Percentiles rank a stretch among this genome's conserved stretches.
phyloP scores from a whole-genome alignment of 1,140 invertebrate species.

The Drosophila willistoni region DNA sequence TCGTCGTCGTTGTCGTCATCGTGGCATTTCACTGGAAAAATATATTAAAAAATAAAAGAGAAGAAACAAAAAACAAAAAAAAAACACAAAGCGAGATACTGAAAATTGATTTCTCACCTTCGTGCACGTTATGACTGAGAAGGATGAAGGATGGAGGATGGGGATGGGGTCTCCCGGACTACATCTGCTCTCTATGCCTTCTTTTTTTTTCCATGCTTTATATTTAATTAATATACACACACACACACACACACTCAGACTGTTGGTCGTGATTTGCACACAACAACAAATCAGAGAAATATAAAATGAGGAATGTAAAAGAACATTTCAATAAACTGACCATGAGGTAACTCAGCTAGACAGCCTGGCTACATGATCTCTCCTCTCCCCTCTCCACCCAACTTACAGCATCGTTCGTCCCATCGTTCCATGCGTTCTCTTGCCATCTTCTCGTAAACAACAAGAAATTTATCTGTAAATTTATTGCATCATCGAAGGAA shows the following conservation, averaged over 20 bases:
- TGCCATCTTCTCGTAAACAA: slow-evolving; percentile 60
- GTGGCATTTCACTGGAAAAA: slow-evolving; percentile 79
- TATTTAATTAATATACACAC: slow-evolving; percentile 78
- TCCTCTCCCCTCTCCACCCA: not conserved
- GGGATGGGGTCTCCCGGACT: slow-evolving; percentile 12
- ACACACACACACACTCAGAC: slow-evolving; percentile 16
- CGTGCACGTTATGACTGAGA: slow-evolving; percentile 69
- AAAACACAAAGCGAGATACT: slow-evolving; percentile 77
- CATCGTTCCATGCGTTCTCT: not conserved
- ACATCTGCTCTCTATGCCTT: slow-evolving; percentile 22
- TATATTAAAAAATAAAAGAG: slow-evolving; percentile 51
- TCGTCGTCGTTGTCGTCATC: slow-evolving; percentile 19
- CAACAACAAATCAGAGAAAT: not conserved
- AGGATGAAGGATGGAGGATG: not conserved
- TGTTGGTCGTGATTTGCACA: slow-evolving; percentile 59
- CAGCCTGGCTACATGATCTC: slow-evolving; percentile 45
- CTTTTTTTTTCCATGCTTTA: slow-evolving; percentile 36
- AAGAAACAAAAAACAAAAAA: too few relatives aligned
- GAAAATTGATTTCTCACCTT: slow-evolving; percentile 82
- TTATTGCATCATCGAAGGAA: slow-evolving; percentile 74
- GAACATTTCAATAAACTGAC: slow-evolving; percentile 67
- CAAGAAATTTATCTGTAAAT: slow-evolving; percentile 71
- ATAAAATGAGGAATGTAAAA: slow-evolving; percentile 1
- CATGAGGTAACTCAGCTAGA: slow-evolving; percentile 36
- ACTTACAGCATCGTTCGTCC: too few relatives aligned